These are phyloP conservation scores for Andrena trimmerana DNA, from an alignment of 2,888 invertebrate species.

Conservation along the genomic window DNA sequence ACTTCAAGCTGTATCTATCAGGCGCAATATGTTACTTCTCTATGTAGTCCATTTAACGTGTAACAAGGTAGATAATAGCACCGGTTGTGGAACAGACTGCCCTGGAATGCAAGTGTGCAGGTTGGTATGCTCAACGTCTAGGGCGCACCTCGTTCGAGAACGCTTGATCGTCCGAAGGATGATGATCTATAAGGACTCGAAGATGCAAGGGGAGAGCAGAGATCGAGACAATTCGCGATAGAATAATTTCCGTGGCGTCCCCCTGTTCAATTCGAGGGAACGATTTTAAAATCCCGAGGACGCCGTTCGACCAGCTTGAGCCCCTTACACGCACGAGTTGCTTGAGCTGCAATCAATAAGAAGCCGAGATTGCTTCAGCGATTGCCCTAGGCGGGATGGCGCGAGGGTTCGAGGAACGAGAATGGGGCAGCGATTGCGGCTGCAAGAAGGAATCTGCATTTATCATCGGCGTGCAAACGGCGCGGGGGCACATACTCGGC, in stretches of 20 bases:
- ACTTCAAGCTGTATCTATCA: no score
- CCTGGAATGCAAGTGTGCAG: no score
- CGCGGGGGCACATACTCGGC: slow-evolving; percentile 40
- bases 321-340: slow-evolving; percentile 74
- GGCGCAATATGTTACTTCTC: no score
- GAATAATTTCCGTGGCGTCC: slow-evolving; percentile 62
- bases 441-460: slow-evolving; percentile 64
- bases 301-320: slow-evolving; percentile 62
- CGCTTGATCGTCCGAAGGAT: no score
- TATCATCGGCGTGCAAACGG: slow-evolving; percentile 66
- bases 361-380: slow-evolving; percentile 73
- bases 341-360: slow-evolving; percentile 74
- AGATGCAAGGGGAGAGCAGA: neutral
- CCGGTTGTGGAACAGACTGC: no score
- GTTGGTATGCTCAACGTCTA: no score
- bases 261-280: slow-evolving; percentile 68
- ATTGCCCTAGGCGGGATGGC: slow-evolving; percentile 65
- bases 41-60: no score
- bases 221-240: slow-evolving; percentile 41
- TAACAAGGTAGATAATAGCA: no score
- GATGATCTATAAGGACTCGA: no score
- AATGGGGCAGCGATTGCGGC: slow-evolving; percentile 32
- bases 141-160: no score
- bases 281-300: slow-evolving; percentile 62
- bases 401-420: slow-evolving; percentile 44